Base-by-base conservation (phyloP, 2,797 vertebrate species). In the Monodelphis domestica region DNA sequence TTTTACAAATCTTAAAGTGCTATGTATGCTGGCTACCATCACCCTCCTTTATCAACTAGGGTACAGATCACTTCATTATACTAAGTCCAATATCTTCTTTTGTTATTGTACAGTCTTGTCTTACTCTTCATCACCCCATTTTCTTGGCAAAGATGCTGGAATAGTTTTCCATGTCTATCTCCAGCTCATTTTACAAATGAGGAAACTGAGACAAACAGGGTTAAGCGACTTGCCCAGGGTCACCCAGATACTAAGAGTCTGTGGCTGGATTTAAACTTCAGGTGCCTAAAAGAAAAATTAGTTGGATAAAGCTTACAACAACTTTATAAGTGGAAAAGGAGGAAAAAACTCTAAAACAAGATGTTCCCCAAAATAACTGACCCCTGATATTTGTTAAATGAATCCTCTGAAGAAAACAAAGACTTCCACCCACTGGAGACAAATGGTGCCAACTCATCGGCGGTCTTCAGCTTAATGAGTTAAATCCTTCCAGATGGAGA, bases 401-500 rank as follows among this genome's bases (percentile, higher is more conserved):
- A 94, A 88, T 91, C 91, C 96, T 96, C 94, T 91, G 50, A 94
- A 95, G 94, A 92, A 92, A 90, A 95, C 88, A 94, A n/a, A 88
- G 63, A 93, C 91, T 95, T 93, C 50, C 38, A 59, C 90, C 93
- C 95, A 87, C 15, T 93, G 53, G 53, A 59, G 92, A 94, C 90
- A 94, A 95, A 91, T 26, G 54, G 70, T 84, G 38, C 93, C 92
- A 94, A 63, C 54, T 95, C 94, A 91, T 94, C 94, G 54, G 51
- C 51, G 84, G 90, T 38, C 90, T 95, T 59, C 14, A 55, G 93
- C 91, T 95, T 95, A 95, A 97, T 95, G 91, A 89, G 93, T 84
- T 96, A 97, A 97, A 93, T 63, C 93, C 92, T 96, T 97, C 95
- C 97, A 96, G 97, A 97, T 95, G 95, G 94, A 95, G 54, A 94